A percentile compares a stretch with the other conserved stretches of the same genome.
These are phyloP conservation scores for Schizotus pectinicornis DNA, from an alignment of 2,888 invertebrate genomes.

Conservation along the genomic window DNA sequence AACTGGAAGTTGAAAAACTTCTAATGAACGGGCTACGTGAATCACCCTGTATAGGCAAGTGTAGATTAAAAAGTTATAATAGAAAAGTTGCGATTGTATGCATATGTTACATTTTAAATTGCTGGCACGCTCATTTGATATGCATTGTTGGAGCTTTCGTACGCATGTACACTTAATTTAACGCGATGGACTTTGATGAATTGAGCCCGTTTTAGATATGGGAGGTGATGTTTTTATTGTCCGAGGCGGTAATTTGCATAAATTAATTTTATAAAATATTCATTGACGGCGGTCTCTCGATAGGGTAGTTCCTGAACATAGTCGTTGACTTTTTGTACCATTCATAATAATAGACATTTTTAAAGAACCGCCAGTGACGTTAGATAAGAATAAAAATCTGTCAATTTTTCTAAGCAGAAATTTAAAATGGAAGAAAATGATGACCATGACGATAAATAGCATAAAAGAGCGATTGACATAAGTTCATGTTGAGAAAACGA, in stretches of 20 bases:
- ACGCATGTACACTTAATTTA: conserved; percentile 2
- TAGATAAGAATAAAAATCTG: no score
- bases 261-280: conserved; percentile 9
- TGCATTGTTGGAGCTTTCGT: background rate
- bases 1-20: no score
- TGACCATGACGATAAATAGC: no score
- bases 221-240: no score
- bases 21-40: no score
- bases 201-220: conserved; percentile 11
- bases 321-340: background rate
- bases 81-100: background rate
- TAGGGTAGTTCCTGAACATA: background rate
- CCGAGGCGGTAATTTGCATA: conserved; percentile 3
- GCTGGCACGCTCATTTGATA: conserved; percentile 1
- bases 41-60: no score
- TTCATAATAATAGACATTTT: background rate
- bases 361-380: no score
- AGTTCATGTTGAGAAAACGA: no score
- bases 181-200: conserved; percentile 6
- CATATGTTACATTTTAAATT: conserved; percentile 5
- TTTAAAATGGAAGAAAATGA: no score
- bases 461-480: background rate
- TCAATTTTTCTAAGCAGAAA: no score
- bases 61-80: no score
- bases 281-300: background rate